Conservation (phyloP, 2,113 vertebrate genomes). For the Toxostoma redivivum region DNA sequence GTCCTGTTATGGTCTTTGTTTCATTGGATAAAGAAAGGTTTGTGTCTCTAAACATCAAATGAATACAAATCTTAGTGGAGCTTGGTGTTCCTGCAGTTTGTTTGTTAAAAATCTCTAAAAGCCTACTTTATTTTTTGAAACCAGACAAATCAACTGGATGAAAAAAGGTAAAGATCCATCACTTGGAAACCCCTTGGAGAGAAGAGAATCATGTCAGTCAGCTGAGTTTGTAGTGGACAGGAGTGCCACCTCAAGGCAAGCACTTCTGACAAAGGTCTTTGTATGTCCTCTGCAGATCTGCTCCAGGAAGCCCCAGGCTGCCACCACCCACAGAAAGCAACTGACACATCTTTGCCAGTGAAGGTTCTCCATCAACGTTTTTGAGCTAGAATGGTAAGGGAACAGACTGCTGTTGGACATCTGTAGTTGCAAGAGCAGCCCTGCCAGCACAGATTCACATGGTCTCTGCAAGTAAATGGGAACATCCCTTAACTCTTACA, state of each 20-base stretch:
- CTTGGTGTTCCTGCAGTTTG: not conserved
- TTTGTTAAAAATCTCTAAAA: not conserved
- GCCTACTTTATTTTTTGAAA: not conserved
- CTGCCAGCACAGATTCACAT: not conserved
- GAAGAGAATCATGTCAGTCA: not conserved
- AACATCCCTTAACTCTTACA: not conserved
- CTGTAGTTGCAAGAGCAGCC: not conserved
- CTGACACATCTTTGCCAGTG: not conserved
- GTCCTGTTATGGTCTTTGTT: rapidly evolving
- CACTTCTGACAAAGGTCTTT: not conserved
- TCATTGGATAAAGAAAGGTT: rapidly evolving
- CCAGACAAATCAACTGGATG: not conserved
- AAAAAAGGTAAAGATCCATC: not conserved
- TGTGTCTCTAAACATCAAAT: not conserved
- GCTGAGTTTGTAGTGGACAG: not conserved
- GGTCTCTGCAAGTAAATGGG: not conserved
- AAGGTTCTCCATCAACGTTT: not conserved
- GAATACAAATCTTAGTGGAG: not conserved
- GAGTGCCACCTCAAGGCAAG: rapidly evolving
- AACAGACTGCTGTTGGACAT: not conserved
- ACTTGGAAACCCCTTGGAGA: not conserved
- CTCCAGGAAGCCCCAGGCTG: not conserved
- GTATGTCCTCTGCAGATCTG: not conserved
- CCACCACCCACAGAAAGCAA: not conserved
- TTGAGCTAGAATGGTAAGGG: not conserved